These are phyloP conservation scores for Drosophila mulleri DNA, from an alignment of 2,888 invertebrate genomes.

Conservation along the genomic window DNA sequence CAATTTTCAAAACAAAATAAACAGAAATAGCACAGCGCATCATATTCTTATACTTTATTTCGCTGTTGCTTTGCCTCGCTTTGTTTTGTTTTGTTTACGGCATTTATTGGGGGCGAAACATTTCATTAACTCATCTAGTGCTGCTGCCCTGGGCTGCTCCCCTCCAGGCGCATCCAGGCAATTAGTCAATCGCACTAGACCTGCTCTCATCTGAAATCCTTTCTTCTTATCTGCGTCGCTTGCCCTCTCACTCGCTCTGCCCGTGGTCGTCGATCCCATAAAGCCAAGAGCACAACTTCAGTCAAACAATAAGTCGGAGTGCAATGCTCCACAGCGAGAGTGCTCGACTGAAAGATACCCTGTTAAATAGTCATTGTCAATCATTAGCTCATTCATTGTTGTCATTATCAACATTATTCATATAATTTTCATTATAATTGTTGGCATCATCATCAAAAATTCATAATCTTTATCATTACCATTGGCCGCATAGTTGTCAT, in stretches of 20 bases:
- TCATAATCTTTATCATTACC: background rate
- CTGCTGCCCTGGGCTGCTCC: background rate
- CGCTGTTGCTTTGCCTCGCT: background rate
- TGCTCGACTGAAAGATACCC: background rate
- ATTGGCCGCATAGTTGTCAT: background rate
- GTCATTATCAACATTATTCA: background rate
- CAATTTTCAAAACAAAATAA: slow-evolving; percentile 79
- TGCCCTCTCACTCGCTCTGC: background rate
- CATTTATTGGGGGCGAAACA: slow-evolving; percentile 39
- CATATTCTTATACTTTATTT: slow-evolving; percentile 59
- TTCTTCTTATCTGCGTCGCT: background rate
- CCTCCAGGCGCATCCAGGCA: slow-evolving; percentile 35
- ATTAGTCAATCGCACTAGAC: slow-evolving; percentile 69
- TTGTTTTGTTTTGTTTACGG: slow-evolving; percentile 69
- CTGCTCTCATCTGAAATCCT: slow-evolving; percentile 38
- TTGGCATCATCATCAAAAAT: no score
- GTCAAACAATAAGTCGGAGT: slow-evolving; percentile 53
- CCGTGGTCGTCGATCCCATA: slow-evolving; percentile 52
- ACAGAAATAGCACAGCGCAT: slow-evolving; percentile 73
- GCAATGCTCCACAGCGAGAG: background rate
- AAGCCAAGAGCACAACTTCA: slow-evolving; percentile 74
- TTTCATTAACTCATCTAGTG: slow-evolving; percentile 62
- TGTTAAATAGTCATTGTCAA: background rate
- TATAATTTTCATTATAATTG: background rate
- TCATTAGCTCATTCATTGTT: background rate